Evolutionary conservation across 92 coral and sea anemone species (phyloP), one percentile per base, ranked within the genome.

Genomic region (Porites rus): DNA sequence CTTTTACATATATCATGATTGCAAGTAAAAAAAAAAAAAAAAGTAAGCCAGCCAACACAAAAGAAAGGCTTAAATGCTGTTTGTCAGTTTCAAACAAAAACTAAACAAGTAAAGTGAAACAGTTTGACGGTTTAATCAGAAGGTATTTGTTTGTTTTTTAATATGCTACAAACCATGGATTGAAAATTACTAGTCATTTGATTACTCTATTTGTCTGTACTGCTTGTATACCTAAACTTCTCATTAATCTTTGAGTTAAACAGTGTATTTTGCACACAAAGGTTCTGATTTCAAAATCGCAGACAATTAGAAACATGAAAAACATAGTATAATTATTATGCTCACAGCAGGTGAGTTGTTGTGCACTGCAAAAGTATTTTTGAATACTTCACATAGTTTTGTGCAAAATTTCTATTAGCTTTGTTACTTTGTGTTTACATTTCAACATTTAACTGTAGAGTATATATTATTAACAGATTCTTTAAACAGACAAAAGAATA

Each of bases 301-400:
- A 79, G 68, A 79, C 84, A 79, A 79, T 74, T 13, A 66, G 59
- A 52, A 79, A 51, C 24, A 67, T 66, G 20, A 43, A 53, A 67
- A 14, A 22, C 46, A 38, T 38, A 38, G 60, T 12, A 22, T 1
- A 19, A 22, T 50, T 17, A 22, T 50, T 17, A 64, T 22, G n/a
- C 13, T 24, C 74, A 17, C 75, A 20, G 84, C 84, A 79, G 59
- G 83, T 52, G 84, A 22, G 12, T n/a, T 77, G 19, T 6, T 62
- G 62, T 31, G 21, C 28, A 28, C 21, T 16, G 21, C 46, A 2
- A 10, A 16, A n/a, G 2, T 22, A 9, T 14, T 46, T 50, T 4
- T 51, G 22, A 25, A 51, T 79, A 7, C 11, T 21, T 19, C 59
- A 5, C 18, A 50, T 43, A 65, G 60, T 78, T 78, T 18, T 7